phyloP scores from a whole-genome alignment of 1,140 invertebrate species.

The Danaus plexippus region DNA sequence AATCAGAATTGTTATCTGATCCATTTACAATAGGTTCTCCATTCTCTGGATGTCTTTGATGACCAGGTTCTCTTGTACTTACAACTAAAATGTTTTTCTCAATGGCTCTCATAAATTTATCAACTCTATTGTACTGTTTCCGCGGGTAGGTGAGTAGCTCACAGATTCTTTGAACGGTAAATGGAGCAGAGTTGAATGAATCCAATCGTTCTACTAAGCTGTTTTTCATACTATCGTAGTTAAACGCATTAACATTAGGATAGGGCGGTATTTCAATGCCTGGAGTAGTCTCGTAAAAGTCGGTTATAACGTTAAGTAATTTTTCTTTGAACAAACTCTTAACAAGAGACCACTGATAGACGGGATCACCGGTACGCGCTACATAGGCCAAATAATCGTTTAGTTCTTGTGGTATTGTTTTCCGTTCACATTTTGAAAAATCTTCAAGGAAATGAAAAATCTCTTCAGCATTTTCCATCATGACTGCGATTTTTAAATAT shows the following conservation, averaged over 20 bases:
- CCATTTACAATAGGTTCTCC: conserved; percentile 76
- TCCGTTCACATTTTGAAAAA: conserved; percentile 85
- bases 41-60: conserved; percentile 74
- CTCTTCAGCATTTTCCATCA: conserved; percentile 90
- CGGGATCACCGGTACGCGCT: conserved; percentile 93
- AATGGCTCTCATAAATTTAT: conserved; percentile 96
- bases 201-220: conserved; percentile 88
- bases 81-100: conserved; percentile 97
- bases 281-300: conserved; percentile 87
- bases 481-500: conserved; percentile 1
- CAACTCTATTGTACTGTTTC: conserved; percentile 95
- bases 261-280: conserved; percentile 82
- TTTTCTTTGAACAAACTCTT: conserved; percentile 92
- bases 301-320: conserved; percentile 86
- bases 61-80: conserved; percentile 91
- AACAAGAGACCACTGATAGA: conserved; percentile 92
- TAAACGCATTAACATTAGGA: conserved; percentile 92
- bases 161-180: conserved; percentile 96
- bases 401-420: conserved; percentile 88
- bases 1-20: conserved; percentile 74
- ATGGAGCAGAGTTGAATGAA: conserved; percentile 89
- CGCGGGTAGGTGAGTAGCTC: conserved; percentile 91
- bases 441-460: conserved; percentile 86
- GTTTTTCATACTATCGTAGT: conserved; percentile 90
- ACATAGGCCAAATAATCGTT: conserved; percentile 93